Percentiles rank a stretch among this genome's conserved stretches.
Conservation (phyloP, 2,797 vertebrate genomes). For the Acomys russatus region DNA sequence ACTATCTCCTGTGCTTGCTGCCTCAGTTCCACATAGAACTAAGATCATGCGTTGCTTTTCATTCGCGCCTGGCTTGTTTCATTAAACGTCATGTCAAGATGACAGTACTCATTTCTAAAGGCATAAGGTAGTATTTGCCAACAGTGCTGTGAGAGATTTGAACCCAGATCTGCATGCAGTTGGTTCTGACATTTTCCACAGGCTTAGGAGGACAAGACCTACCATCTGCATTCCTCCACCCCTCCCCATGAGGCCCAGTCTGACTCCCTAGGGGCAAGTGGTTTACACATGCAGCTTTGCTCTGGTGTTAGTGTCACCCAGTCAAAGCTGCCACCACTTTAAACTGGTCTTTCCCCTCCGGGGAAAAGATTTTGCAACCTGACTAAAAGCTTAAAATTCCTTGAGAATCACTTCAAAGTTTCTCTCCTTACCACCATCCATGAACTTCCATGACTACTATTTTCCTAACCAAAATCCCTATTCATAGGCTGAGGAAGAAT, state of each 20-base stretch:
- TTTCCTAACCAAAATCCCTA: not conserved
- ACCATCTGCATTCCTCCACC: too few species aligned
- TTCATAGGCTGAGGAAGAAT: not conserved
- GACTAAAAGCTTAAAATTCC: constrained; percentile 13
- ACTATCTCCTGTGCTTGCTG: not conserved
- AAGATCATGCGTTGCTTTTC: too few species aligned
- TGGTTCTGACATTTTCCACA: not conserved
- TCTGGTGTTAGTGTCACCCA: not conserved
- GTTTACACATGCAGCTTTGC: not conserved
- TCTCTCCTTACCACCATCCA: not conserved
- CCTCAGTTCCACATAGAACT: not conserved
- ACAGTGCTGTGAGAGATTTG: not conserved
- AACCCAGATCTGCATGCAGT: not conserved
- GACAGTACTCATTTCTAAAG: not conserved
- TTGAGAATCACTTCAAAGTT: constrained; percentile 41
- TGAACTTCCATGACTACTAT: constrained; percentile 35
- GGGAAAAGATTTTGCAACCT: constrained; percentile 30
- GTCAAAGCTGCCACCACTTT: not conserved
- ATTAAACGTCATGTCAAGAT: not conserved
- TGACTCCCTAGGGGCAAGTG: not conserved
- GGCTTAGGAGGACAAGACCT: not conserved
- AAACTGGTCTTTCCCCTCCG: not conserved
- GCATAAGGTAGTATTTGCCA: not conserved
- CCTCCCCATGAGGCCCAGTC: not conserved
- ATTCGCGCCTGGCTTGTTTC: not conserved